phyloP scores from a whole-genome alignment of 1,140 invertebrate species.

The Triops cancriformis region DNA sequence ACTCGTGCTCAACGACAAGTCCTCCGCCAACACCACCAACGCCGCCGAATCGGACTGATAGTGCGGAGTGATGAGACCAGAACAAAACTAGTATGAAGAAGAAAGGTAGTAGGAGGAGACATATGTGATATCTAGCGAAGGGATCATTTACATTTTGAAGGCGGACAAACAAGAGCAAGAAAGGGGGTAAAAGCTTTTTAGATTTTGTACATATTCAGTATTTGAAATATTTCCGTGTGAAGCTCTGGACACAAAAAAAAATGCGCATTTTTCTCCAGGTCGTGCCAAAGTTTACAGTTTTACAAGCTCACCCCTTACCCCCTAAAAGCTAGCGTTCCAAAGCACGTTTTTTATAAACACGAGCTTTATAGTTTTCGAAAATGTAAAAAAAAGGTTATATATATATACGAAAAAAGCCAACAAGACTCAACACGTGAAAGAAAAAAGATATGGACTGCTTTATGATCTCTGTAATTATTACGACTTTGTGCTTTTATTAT shows the following conservation, averaged over 20 bases:
- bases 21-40: neutral
- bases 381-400: neutral
- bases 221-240: neutral
- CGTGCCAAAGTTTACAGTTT: neutral
- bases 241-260: neutral
- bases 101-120: neutral
- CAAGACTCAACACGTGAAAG: neutral
- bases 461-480: conserved; percentile 10
- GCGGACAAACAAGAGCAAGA: neutral
- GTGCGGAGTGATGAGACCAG: neutral
- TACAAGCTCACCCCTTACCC: neutral
- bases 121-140: conserved; percentile 2
- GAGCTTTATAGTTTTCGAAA: neutral
- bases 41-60: neutral
- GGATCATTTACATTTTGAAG: neutral
- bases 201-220: conserved; percentile 6
- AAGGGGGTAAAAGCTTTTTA: neutral
- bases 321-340: neutral
- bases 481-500: neutral
- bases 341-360: neutral
- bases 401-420: neutral
- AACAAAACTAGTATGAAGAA: no score
- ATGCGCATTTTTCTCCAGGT: neutral
- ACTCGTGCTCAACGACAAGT: neutral
- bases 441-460: neutral